Conservation (phyloP, 2,113 vertebrate species). For the Etheostoma cragini region DNA sequence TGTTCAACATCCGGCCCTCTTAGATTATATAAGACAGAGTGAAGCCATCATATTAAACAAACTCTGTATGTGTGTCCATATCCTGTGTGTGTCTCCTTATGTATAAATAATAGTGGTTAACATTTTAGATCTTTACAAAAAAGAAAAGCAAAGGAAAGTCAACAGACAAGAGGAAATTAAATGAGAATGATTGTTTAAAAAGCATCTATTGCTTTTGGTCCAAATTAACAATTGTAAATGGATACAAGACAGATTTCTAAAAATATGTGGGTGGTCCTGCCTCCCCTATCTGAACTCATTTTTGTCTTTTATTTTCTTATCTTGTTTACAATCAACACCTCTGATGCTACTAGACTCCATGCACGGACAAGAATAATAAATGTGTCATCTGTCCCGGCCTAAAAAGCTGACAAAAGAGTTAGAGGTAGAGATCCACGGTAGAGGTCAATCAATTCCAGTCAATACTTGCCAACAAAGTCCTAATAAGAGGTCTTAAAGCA, state of each 20-base stretch:
- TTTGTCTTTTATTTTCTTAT: background rate
- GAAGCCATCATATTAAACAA: constrained; percentile 36
- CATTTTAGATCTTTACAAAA: background rate
- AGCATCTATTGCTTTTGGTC: background rate
- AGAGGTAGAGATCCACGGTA: background rate
- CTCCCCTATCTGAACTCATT: background rate
- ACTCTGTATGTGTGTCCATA: background rate
- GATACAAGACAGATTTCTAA: background rate
- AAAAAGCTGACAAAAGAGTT: background rate
- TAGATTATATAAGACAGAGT: constrained; percentile 32
- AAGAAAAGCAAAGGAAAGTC: constrained; percentile 10
- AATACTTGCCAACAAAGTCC: background rate
- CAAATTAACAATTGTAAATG: background rate
- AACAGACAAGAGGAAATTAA: constrained; percentile 10
- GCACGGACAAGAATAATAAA: background rate
- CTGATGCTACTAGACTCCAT: background rate
- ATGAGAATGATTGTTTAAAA: constrained; percentile 1
- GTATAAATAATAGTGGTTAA: background rate
- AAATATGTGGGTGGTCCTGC: background rate
- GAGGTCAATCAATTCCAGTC: background rate
- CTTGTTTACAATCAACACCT: background rate
- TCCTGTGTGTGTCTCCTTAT: constrained; percentile 8
- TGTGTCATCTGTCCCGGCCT: background rate
- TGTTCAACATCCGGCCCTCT: constrained; percentile 21
- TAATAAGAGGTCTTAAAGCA: too few relatives aligned